Evolutionary conservation across 2,113 vertebrate genomes (phyloP), one percentile per base, ranked within the genome.

Genomic region (Arizona elegans): DNA sequence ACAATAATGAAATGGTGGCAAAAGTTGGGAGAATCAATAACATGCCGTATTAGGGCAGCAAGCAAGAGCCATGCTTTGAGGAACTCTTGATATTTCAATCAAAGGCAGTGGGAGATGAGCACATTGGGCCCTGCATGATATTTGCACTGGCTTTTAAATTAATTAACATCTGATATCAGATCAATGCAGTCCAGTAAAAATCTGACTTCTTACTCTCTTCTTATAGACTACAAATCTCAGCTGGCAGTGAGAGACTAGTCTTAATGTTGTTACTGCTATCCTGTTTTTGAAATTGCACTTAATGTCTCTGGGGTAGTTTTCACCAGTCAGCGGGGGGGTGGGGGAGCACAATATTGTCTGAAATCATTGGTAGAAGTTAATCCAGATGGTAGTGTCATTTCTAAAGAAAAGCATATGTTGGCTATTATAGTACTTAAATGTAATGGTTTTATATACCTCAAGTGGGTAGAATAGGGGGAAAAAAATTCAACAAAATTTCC

Each of bases 361-460:
- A 97, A 98, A 98, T 97, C 96, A 97, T 97, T 96, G 96, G 95
- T 96, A 97, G 96, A 97, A 97, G 96, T 97, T 97, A 97, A 97
- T 97, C 98, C 98, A 98, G 98, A 98, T 98, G 98, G 98, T 93
- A 94, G 96, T 97, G 97, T 98, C 97, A 96, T 98, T 98, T 98
- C 97, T 98, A 97, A 97, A 97, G 98, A 98, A 98, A 97, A 98
- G 96, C 98, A 98, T 98, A 98, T 98, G 98, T 96, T 98, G 97
- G 97, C 97, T 97, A 98, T 98, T 98, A 98, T 97, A 97, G 97
- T 97, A 96, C 97, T 98, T 98, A 98, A 97, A 98, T 97, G 96
- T 98, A 98, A 98, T 98, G 97, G 97, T 97, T 98, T 98, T 97
- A 98, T 97, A 96, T 97, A 97, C 97, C 97, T 98, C 98, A 95